A percentile compares a stretch with the other conserved stretches of the same genome.
Conservation (phyloP, 2,113 vertebrate genomes). For the Halichoeres trimaculatus region DNA sequence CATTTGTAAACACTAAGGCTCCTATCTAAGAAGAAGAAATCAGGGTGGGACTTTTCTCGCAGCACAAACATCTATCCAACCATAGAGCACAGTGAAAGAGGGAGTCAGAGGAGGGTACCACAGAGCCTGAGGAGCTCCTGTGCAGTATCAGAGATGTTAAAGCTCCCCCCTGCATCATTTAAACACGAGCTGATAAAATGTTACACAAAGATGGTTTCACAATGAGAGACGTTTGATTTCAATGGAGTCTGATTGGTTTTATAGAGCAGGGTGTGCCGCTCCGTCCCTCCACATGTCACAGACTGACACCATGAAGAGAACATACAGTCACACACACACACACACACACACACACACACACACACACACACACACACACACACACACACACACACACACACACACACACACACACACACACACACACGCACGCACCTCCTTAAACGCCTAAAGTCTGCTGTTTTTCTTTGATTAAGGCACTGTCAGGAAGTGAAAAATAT, state of each 20-base stretch:
- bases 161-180: too few species aligned
- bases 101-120: too few species aligned
- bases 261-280: too few species aligned
- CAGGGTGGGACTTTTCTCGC: not conserved
- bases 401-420: constrained; percentile 11
- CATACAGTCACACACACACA: constrained; percentile 31
- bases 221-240: not conserved
- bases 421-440: too few species aligned
- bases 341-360: constrained; percentile 6
- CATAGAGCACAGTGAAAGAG: too few species aligned
- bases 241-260: constrained; percentile 17
- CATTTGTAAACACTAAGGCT: not conserved
- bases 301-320: constrained; percentile 2
- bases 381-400: constrained; percentile 20
- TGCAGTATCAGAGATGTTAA: too few species aligned
- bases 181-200: too few species aligned
- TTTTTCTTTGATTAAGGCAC: constrained; percentile 46
- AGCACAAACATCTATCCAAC: too few species aligned
- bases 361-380: constrained; percentile 6
- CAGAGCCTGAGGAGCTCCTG: too few species aligned
- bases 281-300: not conserved
- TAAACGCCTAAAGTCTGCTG: constrained; percentile 3
- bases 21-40: not conserved
- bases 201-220: not conserved
- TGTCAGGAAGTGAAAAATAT: constrained; percentile 33